A percentile compares a stretch with the other conserved stretches of the same genome.
Conservation (phyloP, 2,113 vertebrate genomes). For the Pavo muticus region DNA sequence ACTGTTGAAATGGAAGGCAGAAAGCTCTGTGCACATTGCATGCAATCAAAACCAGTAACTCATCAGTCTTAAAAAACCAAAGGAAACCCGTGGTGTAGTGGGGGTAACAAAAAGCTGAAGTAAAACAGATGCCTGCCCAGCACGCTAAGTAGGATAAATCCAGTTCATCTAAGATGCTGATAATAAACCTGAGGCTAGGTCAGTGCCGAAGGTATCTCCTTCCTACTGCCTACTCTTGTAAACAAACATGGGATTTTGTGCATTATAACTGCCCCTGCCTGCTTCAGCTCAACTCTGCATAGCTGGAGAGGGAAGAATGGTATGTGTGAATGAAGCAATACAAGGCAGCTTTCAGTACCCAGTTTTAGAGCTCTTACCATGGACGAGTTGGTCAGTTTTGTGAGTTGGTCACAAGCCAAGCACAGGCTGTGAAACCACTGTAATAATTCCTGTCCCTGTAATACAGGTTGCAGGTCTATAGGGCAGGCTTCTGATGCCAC, state of each 20-base stretch:
- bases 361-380: not conserved
- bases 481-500: not conserved
- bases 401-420: not conserved
- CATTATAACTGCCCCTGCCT: rapidly evolving
- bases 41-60: conserved; percentile 18
- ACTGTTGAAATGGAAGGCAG: conserved; percentile 4
- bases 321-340: not conserved
- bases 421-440: not conserved
- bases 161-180: conserved; percentile 4
- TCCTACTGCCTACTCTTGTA: conserved; percentile 1
- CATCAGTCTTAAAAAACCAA: not conserved
- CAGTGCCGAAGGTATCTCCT: conserved; percentile 2
- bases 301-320: not conserved
- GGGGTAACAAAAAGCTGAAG: conserved; percentile 49
- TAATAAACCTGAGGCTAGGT: conserved; percentile 24
- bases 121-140: conserved; percentile 25
- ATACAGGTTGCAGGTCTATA: not conserved
- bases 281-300: not conserved
- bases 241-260: not conserved
- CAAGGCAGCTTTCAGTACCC: not conserved
- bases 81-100: not conserved
- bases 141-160: not conserved
- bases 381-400: not conserved
- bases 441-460: not conserved
- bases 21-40: not conserved